Conservation (phyloP, 2,888 invertebrate genomes). For the Cyclophora punctaria region DNA sequence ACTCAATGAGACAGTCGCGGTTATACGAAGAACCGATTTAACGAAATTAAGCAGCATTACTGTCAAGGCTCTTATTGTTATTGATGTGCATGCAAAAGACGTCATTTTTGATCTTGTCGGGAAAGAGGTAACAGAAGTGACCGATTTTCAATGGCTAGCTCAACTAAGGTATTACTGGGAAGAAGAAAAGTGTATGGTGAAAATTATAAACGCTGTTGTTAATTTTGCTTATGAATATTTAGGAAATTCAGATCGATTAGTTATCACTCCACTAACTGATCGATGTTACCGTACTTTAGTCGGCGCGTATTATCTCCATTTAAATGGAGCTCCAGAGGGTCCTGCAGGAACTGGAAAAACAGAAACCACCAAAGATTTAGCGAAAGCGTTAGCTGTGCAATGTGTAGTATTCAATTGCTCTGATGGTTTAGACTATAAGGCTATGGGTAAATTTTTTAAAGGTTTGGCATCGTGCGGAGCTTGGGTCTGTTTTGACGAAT, state of each 20-base stretch:
- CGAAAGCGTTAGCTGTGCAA: constrained; percentile 93
- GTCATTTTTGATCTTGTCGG: constrained; percentile 80
- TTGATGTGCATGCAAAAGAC: constrained; percentile 90
- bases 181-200: constrained; percentile 78
- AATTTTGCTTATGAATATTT: constrained; percentile 89
- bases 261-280: constrained; percentile 84
- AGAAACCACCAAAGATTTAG: constrained; percentile 93
- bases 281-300: constrained; percentile 89
- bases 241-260: constrained; percentile 85
- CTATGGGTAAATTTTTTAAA: constrained; percentile 91
- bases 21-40: constrained; percentile 81
- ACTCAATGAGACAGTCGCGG: constrained; percentile 82
- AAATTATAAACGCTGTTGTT: constrained; percentile 87
- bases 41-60: constrained; percentile 83
- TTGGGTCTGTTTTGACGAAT: constrained; percentile 93
- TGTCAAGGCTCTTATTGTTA: constrained; percentile 86
- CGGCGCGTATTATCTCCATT: constrained; percentile 87
- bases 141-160: constrained; percentile 89
- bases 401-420: constrained; percentile 93
- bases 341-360: constrained; percentile 94
- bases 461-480: constrained; percentile 88
- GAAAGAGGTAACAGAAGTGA: constrained; percentile 79
- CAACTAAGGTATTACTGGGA: constrained; percentile 89
- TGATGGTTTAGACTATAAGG: constrained; percentile 88
- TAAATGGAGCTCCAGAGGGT: constrained; percentile 90